Conservation (phyloP, 2,113 vertebrate genomes). For the Aramus guarauna region DNA sequence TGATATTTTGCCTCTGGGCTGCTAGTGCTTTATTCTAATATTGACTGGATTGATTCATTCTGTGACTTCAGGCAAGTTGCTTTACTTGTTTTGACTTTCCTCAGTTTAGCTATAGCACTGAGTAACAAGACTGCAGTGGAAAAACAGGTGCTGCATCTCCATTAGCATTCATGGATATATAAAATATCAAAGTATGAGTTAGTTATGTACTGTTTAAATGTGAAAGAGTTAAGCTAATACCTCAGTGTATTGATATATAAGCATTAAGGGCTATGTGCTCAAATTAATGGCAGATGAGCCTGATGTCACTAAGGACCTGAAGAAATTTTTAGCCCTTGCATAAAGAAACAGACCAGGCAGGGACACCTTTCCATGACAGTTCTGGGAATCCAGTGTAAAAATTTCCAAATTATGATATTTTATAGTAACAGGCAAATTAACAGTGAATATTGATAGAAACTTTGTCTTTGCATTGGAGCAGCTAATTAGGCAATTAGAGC, state of each 20-base stretch:
- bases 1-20: neutral
- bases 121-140: neutral
- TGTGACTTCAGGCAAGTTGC: neutral
- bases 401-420: neutral
- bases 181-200: neutral
- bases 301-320: neutral
- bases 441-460: neutral
- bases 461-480: neutral
- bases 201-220: neutral
- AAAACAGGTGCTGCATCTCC: neutral
- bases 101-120: neutral
- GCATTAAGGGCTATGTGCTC: neutral
- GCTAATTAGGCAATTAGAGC: slow-evolving; percentile 7
- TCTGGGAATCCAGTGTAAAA: neutral
- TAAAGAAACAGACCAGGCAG: neutral
- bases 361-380: neutral
- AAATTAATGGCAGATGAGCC: neutral
- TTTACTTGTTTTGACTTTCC: neutral
- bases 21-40: neutral
- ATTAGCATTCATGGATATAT: neutral
- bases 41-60: neutral
- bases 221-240: neutral
- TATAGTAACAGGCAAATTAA: neutral
- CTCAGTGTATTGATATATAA: neutral
- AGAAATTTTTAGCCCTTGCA: neutral